Evolutionary conservation across 2,797 vertebrate species (phyloP), one percentile per base, ranked within the genome.

Genomic region (Pteronotus mesoamericanus): DNA sequence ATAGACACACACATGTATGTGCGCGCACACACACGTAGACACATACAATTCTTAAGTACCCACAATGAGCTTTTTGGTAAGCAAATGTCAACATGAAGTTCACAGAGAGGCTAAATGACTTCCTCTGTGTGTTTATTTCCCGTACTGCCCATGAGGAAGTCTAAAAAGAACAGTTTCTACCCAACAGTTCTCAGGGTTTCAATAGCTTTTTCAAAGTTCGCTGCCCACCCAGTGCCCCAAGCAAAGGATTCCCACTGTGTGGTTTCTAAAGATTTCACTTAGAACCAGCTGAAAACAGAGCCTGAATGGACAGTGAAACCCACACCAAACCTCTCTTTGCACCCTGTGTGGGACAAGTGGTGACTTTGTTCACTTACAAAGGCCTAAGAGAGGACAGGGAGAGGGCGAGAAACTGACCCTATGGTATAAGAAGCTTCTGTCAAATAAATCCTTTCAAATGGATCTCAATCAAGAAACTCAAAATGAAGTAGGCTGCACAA

Each of bases 281-380:
- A 96, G 32, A 55, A 95, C 94, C 79, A 92, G 97, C 94, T 96
- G 97, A 98, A 98, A 97, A 96, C 98, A 97, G 96, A 97, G 98
- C 37, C 0, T 98, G 97, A 98, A 98, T 97, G 98, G 98, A 97
- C 97, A 97, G 97, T 97, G 96, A 98, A 98, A 97, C 95, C 98
- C 98, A 98, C 96, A 97, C 96, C 98, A 98, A 97, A 96, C 89
- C 97, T 97, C 96, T 98, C 98, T 97, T 97, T 98, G 98, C 97
- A 97, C 97, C 98, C 96, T 46, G 82, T 96, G 96, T 96, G 97
- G 97, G 98, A 98, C 98, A 98, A 98, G 98, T 98, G 97, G 97
- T 94, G 96, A 98, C 98, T 98, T 98, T 98, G 98, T 98, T 98
- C 98, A 79, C 94, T 98, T 96, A 97, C 93, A 98, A 98, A 98